Evolutionary conservation across 2,888 invertebrate species (phyloP).

Genomic region (Trissolcus japonicus): DNA sequence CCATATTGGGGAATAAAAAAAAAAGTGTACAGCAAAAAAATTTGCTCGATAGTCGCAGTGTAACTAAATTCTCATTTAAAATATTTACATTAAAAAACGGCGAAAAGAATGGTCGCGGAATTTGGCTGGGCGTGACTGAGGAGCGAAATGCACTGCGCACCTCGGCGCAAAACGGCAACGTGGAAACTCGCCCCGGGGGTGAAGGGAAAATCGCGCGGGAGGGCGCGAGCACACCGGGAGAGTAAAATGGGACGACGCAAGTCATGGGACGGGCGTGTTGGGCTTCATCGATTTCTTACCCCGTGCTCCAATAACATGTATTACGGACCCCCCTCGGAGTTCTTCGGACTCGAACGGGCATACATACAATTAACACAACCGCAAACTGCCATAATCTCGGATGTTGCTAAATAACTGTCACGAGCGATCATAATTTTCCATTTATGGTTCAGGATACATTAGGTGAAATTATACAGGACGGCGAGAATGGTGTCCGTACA

Average conservation of each 20-base stretch:
- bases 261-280: conserved; percentile 62
- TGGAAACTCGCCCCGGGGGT: conserved; percentile 43
- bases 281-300: conserved; percentile 75
- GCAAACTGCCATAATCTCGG: conserved; percentile 32
- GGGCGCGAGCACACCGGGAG: conserved; percentile 25
- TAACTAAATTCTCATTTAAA: conserved; percentile 20
- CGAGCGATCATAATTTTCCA: conserved; percentile 16
- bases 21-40: not conserved
- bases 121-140: conserved; percentile 67
- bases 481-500: too few relatives aligned
- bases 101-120: conserved; percentile 58
- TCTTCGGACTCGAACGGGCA: conserved; percentile 36
- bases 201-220: conserved; percentile 58
- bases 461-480: too few relatives aligned
- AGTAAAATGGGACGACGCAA: conserved; percentile 55
- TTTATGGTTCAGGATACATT: conserved; percentile 11
- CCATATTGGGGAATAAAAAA: not conserved
- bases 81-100: conserved; percentile 29
- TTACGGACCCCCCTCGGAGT: conserved; percentile 46
- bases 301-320: conserved; percentile 73
- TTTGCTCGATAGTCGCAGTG: conserved; percentile 8
- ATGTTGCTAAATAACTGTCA: conserved; percentile 12
- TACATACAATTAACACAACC: conserved; percentile 41
- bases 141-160: conserved; percentile 62
- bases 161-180: conserved; percentile 55